Base-by-base conservation (phyloP, 2,888 invertebrate species). In the Erynnis tages region DNA sequence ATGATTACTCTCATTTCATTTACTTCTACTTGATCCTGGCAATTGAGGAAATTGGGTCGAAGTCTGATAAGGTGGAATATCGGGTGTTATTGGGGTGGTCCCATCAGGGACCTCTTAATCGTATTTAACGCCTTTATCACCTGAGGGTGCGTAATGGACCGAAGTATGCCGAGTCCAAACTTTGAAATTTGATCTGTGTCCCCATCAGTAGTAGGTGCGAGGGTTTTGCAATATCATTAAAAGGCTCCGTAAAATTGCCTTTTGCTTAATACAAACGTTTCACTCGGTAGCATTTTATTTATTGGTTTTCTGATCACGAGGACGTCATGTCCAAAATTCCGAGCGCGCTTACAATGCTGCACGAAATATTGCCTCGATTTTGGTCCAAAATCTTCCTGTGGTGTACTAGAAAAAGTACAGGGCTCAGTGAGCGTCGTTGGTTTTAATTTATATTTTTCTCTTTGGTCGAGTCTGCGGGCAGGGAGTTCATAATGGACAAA, bases 1-100 rank as follows among this genome's bases (percentile, higher is more conserved):
- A 87, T 88, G 83, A 87, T 88, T 84, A 83, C 79, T 84, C 75
- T 80, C 84, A 83, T 88, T 87, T 87, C 87, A 88, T 87, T 65
- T 87, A 86, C 82, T 80, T 79, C 80, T 79, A 77, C 79, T 82
- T 84, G 84, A 88, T 87, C 86, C 84, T 73, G 66, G 83, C 86
- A 85, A 88, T 86, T 87, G 86, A 79, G 83, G 77, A 83, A 88
- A 87, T 85, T 83, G 80, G 84, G 81, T 76, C 79, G 79, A 77
- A 81, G 79, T 76, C 77, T 79, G 82, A 82, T 85, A 81, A 80
- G 77, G 76, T 69, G 54, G 59, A 74, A 77, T 79, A 76, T 81
- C 78, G 76, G 77, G 74, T 73, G 73, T 76, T 81, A 79, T 78
- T 76, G 76, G 76, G 71, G 66, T 62, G 76, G 73, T 71, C 67